A percentile compares a stretch with the other conserved stretches of the same genome.
Conservation (phyloP, 2,888 invertebrate genomes). For the Harpalus rufipes region DNA sequence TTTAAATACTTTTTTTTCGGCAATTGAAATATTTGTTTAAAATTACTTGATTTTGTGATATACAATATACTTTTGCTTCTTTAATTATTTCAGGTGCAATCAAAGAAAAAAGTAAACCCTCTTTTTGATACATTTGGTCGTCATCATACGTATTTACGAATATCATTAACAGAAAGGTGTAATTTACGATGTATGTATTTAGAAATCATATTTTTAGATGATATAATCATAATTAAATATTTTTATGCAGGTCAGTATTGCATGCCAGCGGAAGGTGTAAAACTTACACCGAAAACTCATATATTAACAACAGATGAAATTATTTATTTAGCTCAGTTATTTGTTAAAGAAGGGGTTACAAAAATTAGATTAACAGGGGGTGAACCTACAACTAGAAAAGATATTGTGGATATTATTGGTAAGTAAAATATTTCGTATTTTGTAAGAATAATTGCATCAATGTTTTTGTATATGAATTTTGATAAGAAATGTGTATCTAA, state of each 20-base stretch:
- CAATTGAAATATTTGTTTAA: neutral
- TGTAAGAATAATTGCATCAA: neutral
- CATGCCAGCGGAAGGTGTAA: conserved; percentile 98
- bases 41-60: neutral
- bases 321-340: conserved; percentile 86
- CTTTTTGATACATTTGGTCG: conserved; percentile 92
- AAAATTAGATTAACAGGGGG: conserved; percentile 98
- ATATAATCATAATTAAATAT: conserved; percentile 1
- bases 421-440: conserved; percentile 72
- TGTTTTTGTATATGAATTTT: neutral
- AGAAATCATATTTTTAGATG: conserved; percentile 8
- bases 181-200: conserved; percentile 93
- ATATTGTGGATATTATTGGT: conserved; percentile 91
- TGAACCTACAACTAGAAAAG: conserved; percentile 94
- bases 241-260: conserved; percentile 91
- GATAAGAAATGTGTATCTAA: neutral
- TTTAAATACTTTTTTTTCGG: neutral
- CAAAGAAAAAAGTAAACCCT: conserved; percentile 71
- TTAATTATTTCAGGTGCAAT: conserved; percentile 43
- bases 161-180: conserved; percentile 97
- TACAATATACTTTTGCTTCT: neutral
- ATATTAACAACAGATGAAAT: conserved; percentile 92
- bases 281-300: conserved; percentile 86
- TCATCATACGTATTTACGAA: conserved; percentile 94
- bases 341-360: conserved; percentile 92